Percentiles rank a stretch among this genome's conserved stretches.
phyloP scores from a whole-genome alignment of 1,140 invertebrate species.

The Trachelipus rathkii region DNA sequence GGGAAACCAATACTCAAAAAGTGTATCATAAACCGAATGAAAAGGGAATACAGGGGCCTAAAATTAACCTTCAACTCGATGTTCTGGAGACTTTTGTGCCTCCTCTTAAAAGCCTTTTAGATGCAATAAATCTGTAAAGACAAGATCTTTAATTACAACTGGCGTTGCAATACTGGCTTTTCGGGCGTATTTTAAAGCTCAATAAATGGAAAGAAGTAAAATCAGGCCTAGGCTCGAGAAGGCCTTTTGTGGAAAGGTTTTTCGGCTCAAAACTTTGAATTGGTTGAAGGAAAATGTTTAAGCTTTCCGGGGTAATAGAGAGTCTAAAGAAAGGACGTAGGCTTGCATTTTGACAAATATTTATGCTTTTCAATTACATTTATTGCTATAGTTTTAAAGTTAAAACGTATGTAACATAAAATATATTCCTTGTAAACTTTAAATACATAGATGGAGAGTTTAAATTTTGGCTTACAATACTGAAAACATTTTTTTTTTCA shows the following conservation, averaged over 20 bases:
- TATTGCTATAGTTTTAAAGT: too few species aligned
- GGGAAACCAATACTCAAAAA: too few species aligned
- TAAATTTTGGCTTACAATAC: too few species aligned
- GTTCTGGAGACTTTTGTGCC: background rate
- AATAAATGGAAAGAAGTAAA: background rate
- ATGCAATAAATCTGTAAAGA: conserved; percentile 6
- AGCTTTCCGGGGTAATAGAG: background rate
- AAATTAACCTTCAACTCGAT: background rate
- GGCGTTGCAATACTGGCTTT: background rate
- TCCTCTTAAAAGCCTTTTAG: background rate
- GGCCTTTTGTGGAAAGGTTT: background rate
- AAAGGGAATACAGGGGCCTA: background rate
- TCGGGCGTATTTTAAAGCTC: conserved; percentile 8
- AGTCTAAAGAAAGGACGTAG: background rate
- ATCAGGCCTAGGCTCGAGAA: background rate
- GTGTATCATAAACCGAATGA: too few species aligned
- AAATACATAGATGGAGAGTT: too few species aligned
- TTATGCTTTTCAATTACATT: background rate
- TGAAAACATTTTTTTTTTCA: too few species aligned
- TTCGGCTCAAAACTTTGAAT: background rate
- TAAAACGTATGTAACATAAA: too few species aligned
- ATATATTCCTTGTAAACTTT: too few species aligned
- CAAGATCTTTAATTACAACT: conserved; percentile 8
- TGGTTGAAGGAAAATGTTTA: background rate
- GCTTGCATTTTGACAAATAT: background rate